Evolutionary conservation across 2,888 invertebrate genomes (phyloP), one percentile per base, ranked within the genome.

Genomic region (Pheosia gnoma): DNA sequence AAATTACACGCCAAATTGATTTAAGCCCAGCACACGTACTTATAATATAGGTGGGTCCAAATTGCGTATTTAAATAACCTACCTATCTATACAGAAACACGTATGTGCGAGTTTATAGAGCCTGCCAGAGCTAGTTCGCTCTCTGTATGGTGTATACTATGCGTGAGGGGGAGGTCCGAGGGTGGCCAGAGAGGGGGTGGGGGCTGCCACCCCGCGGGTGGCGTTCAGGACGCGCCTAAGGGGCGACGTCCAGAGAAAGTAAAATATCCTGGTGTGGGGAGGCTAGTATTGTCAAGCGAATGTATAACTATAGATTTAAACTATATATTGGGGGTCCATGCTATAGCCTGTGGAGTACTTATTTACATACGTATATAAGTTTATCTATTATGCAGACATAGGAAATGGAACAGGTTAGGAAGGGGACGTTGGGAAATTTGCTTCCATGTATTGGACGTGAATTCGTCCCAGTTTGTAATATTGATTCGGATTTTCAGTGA

Each of bases 231-330:
- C 84, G 84, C 89, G 91, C 91, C 90, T 86, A 79, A 89, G 89
- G 91, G 92, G 90, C 82, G 87, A 84, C 91, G 93, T 90, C 92
- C 92, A 93, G 93, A 90, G 91, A 93, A 93, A 93, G 92, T 91
- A 91, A 91, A 93, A 90, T 92, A 91, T 91, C 91, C 92, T 91
- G 91, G 91, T 89, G 85, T 90, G 91, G 85, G 93, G 91, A 86
- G 91, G 91, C 92, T 91, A 93, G 91, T 90, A 93, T 92, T 93
- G 93, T 93, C 93, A 93, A 92, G 89, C 85, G 87, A 79, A 89
- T 89, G 84, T 90, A 91, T 90, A 93, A 80, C 84, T 91, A 92
- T 91, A 93, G 90, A 89, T 93, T 93, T 92, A 91, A 93, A 93
- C 92, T 93, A 92, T 91, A 91, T 91, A 90, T 91, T 80, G 88